Evolutionary conservation across 2,113 vertebrate species (phyloP), one percentile per base, ranked within the genome.

Genomic region (Hiodon tergisus): DNA sequence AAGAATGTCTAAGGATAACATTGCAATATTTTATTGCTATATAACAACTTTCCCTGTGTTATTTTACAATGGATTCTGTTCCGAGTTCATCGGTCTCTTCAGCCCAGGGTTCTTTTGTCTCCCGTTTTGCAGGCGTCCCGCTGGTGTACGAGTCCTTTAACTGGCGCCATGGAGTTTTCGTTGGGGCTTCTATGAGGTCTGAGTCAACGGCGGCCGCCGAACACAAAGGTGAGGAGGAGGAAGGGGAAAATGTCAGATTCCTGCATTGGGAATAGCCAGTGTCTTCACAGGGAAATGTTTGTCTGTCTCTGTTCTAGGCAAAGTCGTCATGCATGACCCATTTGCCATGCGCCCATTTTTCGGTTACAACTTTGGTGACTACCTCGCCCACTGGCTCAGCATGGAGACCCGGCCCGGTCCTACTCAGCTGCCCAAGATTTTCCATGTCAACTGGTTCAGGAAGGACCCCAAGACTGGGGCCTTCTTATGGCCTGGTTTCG

Each of bases 361-460:
- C 0, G 89, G 89, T 47, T 91, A 90, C 82, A 92, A 92, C 79
- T 2, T 99, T 0, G 97, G 97, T 62, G 91, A 92, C 10, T 99
- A 99, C 85, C 91, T 99, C 77, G 87, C 93, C n/a, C 97, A 99
- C 84, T 99, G 97, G 97, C 92, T 99, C 77, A 94, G 94, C 89
- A 96, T 99, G 95, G 95, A 93, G 8, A 88, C 94, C 60, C 90
- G 84, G 7, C 86, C 94, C 0, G 77, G 83, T 0, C 93, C 92
- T 65, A 95, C 65, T 6, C 73, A 92, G 46, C 91, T 99, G 0
- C 97, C 97, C 53, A 97, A 89, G 87, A 96, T 99, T 89, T 99
- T 99, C 78, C 97, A 99, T 0, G 95, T 99, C 83, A 99, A 99
- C 89, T 99, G 97, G 97, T 99, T 99, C 90, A 88, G 94, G 61